Evolutionary conservation across 2,888 invertebrate genomes (phyloP), one percentile per base, ranked within the genome.

Genomic region (Venustoraphidia nigricollis): DNA sequence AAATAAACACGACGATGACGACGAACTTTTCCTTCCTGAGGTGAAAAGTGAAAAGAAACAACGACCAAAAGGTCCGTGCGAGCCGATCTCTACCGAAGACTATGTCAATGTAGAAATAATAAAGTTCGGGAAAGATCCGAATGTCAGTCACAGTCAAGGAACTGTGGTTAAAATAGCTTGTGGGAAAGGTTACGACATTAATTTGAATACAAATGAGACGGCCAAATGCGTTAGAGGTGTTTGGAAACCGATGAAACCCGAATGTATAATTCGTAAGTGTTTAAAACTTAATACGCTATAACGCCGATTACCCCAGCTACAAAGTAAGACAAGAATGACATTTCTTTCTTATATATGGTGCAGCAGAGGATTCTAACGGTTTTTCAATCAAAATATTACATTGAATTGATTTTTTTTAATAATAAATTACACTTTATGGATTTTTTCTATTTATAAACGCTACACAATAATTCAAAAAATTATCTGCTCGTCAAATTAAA

Each of bases 181-280:
- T 60, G 79, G 79, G 1, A 79, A 81, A 53, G 88, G 88, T 4
- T 87, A 85, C 58, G 79, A 79, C 10, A 67, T 84, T 3, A 88
- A 87, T 61, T 69, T 87, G 52, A 73, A 75, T 17, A 72, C 73
- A 47, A 88, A 88, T 60, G 75, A 77, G 3, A 87, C 87, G 1
- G 83, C 83, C 0, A 80, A 81, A 58, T 93, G 92, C 62, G 79
- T 83, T 3, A 73, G 85, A 52, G 91, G 91, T 1, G 75, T 82
- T 54, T 92, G 92, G 91, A 84, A 81, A 57, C 89, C 89, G 0
- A 77, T 77, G 52, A 81, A 79, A 56, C 91, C 92, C 0, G 75
- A 76, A 56, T 92, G 92, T 63, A 72, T 80, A 59, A 82, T 88
- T 59, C 70, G 88, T 88, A 70, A 75, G 77, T 71, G 54, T 45